phyloP scores from a whole-genome alignment of 1,140 invertebrate genomes.

The Diorhabda carinulata region DNA sequence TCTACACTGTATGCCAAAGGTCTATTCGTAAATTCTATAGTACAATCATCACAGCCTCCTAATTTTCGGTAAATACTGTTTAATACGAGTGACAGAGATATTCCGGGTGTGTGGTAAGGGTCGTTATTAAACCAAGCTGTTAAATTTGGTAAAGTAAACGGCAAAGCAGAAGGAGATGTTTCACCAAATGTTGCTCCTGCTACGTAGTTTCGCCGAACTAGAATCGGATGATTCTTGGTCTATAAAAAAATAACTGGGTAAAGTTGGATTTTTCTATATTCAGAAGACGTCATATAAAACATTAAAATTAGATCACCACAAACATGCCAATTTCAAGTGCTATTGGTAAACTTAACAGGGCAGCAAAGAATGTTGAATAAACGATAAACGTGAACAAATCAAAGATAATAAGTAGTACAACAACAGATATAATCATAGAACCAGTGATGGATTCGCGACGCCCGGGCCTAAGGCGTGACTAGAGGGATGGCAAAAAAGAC shows the following conservation, averaged over 20 bases:
- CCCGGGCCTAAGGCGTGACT: no score
- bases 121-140: constrained; percentile 62
- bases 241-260: constrained; percentile 19
- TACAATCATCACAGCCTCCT: constrained; percentile 38
- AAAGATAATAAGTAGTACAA: no score
- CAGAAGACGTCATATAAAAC: no score
- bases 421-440: no score
- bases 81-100: constrained; percentile 34
- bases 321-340: no score
- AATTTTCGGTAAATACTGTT: constrained; percentile 43
- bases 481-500: no score
- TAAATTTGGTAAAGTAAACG: constrained; percentile 22
- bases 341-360: no score
- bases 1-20: constrained; percentile 59
- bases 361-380: no score
- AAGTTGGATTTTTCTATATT: no score
- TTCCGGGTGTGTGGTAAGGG: constrained; percentile 61
- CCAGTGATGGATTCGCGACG: no score
- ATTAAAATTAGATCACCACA: no score
- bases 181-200: constrained; percentile 50
- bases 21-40: constrained; percentile 62
- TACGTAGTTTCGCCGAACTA: constrained; percentile 46
- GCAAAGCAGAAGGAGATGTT: neutral
- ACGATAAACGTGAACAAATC: no score
- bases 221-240: constrained; percentile 30